These are phyloP conservation scores for Oncopeltus fasciatus DNA, from an alignment of 1,140 invertebrate species.

Conservation along the genomic window DNA sequence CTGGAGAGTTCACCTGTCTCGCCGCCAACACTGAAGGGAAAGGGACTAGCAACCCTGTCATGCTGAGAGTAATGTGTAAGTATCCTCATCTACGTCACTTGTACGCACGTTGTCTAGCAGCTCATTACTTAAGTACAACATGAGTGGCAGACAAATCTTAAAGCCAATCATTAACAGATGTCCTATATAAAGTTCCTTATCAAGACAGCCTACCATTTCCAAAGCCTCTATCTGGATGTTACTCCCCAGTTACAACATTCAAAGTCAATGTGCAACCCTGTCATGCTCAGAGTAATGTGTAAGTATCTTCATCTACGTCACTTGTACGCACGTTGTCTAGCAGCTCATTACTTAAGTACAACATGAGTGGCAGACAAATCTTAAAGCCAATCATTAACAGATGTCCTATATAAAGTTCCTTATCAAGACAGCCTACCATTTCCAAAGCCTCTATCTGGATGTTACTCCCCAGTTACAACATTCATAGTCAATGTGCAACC, in stretches of 20 bases:
- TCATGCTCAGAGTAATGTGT: conserved; percentile 66
- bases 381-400: not conserved
- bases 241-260: too few species aligned
- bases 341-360: too few species aligned
- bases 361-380: not conserved
- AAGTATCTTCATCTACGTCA: conserved; percentile 34
- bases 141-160: not conserved
- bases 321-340: too few species aligned
- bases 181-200: not conserved
- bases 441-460: too few species aligned
- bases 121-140: too few species aligned
- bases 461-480: too few species aligned
- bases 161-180: not conserved
- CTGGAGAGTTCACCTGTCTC: conserved; percentile 67
- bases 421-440: not conserved
- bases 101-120: too few species aligned
- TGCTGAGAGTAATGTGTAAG: conserved; percentile 69
- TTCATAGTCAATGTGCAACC: too few species aligned
- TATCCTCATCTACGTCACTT: conserved; percentile 25
- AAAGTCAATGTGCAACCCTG: too few species aligned
- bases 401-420: not conserved
- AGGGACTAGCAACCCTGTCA: conserved; percentile 62
- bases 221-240: too few species aligned
- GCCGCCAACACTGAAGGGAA: conserved; percentile 68
- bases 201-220: not conserved